phyloP scores from a whole-genome alignment of 2,113 vertebrate species.

The Rutilus rutilus region DNA sequence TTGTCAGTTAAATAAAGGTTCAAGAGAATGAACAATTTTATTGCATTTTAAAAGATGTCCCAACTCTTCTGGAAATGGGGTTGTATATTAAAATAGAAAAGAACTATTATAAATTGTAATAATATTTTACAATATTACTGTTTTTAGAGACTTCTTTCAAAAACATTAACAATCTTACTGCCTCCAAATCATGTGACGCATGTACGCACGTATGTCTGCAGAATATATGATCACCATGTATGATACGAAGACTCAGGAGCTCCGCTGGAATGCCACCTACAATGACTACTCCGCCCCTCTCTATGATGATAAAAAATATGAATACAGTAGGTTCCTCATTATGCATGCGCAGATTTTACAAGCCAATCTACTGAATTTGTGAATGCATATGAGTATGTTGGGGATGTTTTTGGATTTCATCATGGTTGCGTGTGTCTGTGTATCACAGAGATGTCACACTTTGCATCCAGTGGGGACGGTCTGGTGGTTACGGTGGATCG shows the following conservation, averaged over 20 bases:
- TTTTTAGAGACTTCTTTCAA: background rate
- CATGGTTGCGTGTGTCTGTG: conserved; percentile 36
- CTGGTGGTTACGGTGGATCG: conserved; percentile 92
- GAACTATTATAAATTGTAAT: background rate
- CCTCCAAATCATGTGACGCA: background rate
- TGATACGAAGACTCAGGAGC: conserved; percentile 86
- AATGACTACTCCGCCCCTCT: conserved; percentile 87
- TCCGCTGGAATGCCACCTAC: conserved; percentile 94
- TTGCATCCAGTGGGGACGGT: conserved; percentile 89
- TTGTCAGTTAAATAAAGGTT: no score
- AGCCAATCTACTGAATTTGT: background rate
- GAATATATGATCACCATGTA: conserved; percentile 97
- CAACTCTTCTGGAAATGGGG: no score
- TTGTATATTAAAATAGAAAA: background rate
- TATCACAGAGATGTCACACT: conserved; percentile 86
- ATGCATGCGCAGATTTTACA: background rate
- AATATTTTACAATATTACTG: background rate
- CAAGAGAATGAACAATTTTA: no score
- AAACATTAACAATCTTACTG: background rate
- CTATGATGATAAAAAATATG: conserved; percentile 76
- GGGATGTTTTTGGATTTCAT: background rate
- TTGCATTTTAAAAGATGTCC: no score
- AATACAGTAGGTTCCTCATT: conserved; percentile 82
- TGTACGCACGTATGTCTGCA: conserved; percentile 53
- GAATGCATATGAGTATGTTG: background rate